Evolutionary conservation across 1,140 invertebrate genomes (phyloP).

Genomic region (Whitmania pigra): DNA sequence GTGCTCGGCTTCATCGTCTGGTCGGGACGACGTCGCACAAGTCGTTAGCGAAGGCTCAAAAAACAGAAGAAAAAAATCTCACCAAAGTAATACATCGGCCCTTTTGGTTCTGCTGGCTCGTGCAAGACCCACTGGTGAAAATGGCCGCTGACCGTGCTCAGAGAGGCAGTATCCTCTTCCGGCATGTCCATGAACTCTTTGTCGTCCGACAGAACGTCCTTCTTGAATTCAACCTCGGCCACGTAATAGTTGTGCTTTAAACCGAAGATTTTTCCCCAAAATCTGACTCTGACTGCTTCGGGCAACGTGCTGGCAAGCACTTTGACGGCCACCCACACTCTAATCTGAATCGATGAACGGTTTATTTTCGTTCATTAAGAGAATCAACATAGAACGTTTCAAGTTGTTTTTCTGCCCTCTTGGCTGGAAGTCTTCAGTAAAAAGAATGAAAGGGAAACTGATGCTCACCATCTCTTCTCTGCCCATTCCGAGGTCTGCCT

Average conservation of each 20-base stretch:
- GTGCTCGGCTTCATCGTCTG: too few relatives aligned
- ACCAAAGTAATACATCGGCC: slow-evolving; percentile 14
- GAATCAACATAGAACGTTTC: too few relatives aligned
- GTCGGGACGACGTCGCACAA: too few relatives aligned
- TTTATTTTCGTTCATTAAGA: too few relatives aligned
- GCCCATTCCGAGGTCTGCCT: slow-evolving; percentile 41
- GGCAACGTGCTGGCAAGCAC: slow-evolving; percentile 33
- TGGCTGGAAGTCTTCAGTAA: too few relatives aligned
- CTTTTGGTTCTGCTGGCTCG: slow-evolving; percentile 37
- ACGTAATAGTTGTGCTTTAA: slow-evolving; percentile 63
- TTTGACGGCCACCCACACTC: slow-evolving; percentile 42
- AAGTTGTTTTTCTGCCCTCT: too few relatives aligned
- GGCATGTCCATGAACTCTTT: slow-evolving; percentile 30
- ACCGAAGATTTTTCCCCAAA: slow-evolving; percentile 70
- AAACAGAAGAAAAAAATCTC: too few relatives aligned
- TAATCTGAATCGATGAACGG: slow-evolving; percentile 5
- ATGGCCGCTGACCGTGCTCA: slow-evolving; percentile 34
- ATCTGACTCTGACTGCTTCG: slow-evolving; percentile 28
- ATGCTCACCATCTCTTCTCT: slow-evolving; percentile 39
- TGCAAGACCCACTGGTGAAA: slow-evolving; percentile 37
- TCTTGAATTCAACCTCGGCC: slow-evolving; percentile 51
- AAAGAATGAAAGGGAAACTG: slow-evolving; percentile 37
- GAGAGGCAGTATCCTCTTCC: background rate
- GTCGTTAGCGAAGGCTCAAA: too few relatives aligned
- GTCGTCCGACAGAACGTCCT: slow-evolving; percentile 39